These are phyloP conservation scores for Pteria penguin DNA, from an alignment of 2,888 invertebrate genomes.

Conservation along the genomic window DNA sequence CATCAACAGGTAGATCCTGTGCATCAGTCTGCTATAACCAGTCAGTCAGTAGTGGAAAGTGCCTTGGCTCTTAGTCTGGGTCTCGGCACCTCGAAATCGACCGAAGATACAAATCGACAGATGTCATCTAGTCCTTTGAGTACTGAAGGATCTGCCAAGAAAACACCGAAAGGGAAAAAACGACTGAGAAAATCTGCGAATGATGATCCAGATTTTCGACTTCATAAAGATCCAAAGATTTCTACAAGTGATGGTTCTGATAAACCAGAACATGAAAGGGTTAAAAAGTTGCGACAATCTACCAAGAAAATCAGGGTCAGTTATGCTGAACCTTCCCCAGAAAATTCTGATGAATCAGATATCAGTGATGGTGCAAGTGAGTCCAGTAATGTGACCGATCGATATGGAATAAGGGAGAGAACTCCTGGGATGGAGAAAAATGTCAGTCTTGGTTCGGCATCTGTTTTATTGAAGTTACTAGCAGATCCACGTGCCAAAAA, in stretches of 20 bases:
- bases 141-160: not conserved
- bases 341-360: constrained; percentile 10
- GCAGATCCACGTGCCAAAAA: constrained; percentile 13
- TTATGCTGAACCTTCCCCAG: constrained; percentile 5
- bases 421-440: not conserved
- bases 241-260: not conserved
- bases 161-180: not conserved
- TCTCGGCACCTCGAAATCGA: not conserved
- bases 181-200: not conserved
- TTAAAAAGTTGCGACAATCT: not conserved
- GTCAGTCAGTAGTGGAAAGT: not conserved
- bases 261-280: constrained; percentile 3
- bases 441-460: constrained; percentile 14
- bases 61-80: not conserved
- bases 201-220: constrained; percentile 15
- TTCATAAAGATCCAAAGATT: constrained; percentile 10
- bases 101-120: not conserved
- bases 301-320: not conserved
- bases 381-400: not conserved
- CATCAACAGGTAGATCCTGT: constrained; percentile 35
- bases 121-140: not conserved
- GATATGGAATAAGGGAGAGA: constrained; percentile 12
- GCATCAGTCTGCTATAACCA: not conserved
- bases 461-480: constrained; percentile 15
- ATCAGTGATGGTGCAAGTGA: not conserved